phyloP scores from a whole-genome alignment of 2,797 vertebrate genomes.

The Acrossocheilus fasciatus region DNA sequence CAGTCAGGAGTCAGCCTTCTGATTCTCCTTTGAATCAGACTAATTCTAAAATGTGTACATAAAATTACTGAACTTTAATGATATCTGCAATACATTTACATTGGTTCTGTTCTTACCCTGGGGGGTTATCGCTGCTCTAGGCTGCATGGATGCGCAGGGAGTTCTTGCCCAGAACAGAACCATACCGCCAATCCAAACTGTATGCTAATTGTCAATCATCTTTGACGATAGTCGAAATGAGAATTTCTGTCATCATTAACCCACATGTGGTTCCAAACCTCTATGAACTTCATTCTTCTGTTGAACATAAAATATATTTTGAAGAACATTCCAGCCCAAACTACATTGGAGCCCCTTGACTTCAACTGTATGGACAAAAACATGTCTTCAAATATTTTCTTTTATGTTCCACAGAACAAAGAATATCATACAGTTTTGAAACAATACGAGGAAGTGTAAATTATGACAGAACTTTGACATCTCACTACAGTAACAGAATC shows the following conservation, averaged over 20 bases:
- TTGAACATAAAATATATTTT: background rate
- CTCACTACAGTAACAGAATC: background rate
- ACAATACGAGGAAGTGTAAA: background rate
- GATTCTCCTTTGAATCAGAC: too few species aligned
- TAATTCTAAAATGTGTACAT: too few species aligned
- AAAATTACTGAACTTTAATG: too few species aligned
- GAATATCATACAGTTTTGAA: background rate
- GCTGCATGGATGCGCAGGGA: too few species aligned
- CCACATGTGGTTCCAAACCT: background rate
- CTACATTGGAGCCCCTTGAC: background rate
- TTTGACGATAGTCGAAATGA: too few species aligned
- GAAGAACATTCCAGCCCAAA: background rate
- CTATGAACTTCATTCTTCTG: background rate
- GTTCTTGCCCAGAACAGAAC: too few species aligned
- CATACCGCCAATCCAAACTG: too few species aligned
- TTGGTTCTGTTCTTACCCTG: too few species aligned
- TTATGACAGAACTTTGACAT: background rate
- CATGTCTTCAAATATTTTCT: background rate
- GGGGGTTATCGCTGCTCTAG: too few species aligned
- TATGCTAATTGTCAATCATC: too few species aligned
- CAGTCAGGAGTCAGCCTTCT: too few species aligned
- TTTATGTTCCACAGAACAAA: background rate
- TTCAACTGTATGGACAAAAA: background rate
- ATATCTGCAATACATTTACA: too few species aligned
- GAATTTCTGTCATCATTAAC: background rate